Percentiles rank a stretch among this genome's conserved stretches.
phyloP scores from a whole-genome alignment of 2,113 vertebrate species.

The Coturnix japonica region DNA sequence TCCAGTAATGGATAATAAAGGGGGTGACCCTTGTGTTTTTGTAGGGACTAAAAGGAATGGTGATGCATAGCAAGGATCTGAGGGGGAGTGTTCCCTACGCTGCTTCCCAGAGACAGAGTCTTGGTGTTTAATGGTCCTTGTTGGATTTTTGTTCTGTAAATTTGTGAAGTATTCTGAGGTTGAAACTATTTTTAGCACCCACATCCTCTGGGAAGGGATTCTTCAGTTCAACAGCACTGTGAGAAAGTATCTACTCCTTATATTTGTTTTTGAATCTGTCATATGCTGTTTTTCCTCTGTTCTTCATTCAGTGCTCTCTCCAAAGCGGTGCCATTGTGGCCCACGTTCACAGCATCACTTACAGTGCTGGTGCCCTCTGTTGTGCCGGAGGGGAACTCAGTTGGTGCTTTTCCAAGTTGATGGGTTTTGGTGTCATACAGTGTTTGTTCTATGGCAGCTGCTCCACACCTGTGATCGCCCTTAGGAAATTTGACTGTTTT shows the following conservation, averaged over 20 bases:
- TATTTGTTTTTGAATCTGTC: background rate
- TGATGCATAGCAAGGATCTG: background rate
- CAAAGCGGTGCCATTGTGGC: background rate
- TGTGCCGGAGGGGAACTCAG: background rate
- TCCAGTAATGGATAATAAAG: background rate
- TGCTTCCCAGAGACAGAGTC: background rate
- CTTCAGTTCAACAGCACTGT: background rate
- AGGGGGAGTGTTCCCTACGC: background rate
- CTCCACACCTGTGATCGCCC: background rate
- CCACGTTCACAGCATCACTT: background rate
- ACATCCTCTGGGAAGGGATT: background rate
- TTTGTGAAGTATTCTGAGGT: background rate
- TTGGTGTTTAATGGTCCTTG: background rate
- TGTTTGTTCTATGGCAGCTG: background rate
- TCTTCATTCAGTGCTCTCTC: background rate
- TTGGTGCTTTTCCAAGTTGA: background rate
- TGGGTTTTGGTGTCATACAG: background rate
- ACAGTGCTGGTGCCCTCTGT: fast-evolving
- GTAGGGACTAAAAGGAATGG: background rate
- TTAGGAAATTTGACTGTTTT: background rate
- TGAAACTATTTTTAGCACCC: background rate
- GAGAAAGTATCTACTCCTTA: background rate
- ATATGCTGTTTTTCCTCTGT: background rate
- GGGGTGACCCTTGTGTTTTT: fast-evolving
- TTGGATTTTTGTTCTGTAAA: background rate